Base-by-base conservation (phyloP, 2,888 invertebrate species). In the Nineta flava region DNA sequence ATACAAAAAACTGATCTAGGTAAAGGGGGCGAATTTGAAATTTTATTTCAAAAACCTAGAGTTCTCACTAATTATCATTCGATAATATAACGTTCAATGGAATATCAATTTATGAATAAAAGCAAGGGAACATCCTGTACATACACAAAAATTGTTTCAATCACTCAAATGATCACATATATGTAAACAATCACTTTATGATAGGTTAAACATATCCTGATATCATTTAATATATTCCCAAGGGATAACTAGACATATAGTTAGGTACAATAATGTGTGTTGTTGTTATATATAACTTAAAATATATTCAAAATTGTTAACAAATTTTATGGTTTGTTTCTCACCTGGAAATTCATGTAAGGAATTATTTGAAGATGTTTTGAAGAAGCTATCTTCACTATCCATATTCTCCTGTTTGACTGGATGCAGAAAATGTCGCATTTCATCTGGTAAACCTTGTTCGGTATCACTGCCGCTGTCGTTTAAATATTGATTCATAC, bases 401-500 rank as follows among this genome's bases (percentile, higher is more conserved):
- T 65, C 65, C 49, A 67, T 62, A 12, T 66, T 57, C 55, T 71
- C 70, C 55, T 70, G 67, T 57, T 71, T 71, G 50, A 71, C 67
- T 26, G 19, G 2, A 49, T 63, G 62, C 32, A 65, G 57, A 55
- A 64, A 66, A 54, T 65, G 61, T 50, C 62, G 60, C 45, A 64
- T 60, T 31, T 60, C 61, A 47, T 66, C 66, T 9, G 62, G 60
- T n/a, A 61, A 60, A 26, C 61, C 61, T 45, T 64, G 65, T 56
- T 69, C 70, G 9, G 68, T 69, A 57, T 71, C 71, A 54, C 69
- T 70, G 57, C 72, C 69, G 57, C 71, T 71, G 59, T 72, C 71
- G 55, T 70, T 70, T 56, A 70, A 63, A 58, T 69, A 72, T 46
- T 66, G 63, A 3, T 65, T 65, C 17, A 68, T 64, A 41, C 63